A percentile compares a stretch with the other conserved stretches of the same genome.
Conservation (phyloP, 2,113 vertebrate species). For the Neopipo cinnamomea region DNA sequence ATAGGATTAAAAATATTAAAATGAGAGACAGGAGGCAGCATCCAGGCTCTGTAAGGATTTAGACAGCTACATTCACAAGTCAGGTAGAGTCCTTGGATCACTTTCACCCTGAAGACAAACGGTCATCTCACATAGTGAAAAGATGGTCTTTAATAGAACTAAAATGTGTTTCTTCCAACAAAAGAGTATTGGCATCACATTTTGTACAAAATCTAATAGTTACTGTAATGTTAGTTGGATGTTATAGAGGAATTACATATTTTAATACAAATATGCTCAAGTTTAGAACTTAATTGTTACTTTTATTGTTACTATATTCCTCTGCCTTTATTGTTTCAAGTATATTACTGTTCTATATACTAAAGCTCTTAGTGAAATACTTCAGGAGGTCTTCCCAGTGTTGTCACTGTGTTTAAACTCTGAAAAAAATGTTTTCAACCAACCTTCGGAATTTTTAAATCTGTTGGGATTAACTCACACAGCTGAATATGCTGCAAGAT, state of each 20-base stretch:
- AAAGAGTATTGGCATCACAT: background rate
- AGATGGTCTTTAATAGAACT: background rate
- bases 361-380: background rate
- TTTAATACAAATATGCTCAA: background rate
- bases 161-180: background rate
- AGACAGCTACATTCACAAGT: background rate
- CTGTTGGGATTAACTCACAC: background rate
- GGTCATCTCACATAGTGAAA: background rate
- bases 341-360: background rate
- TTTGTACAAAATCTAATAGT: background rate
- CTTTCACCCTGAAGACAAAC: background rate
- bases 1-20: background rate
- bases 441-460: background rate
- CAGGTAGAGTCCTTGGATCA: background rate
- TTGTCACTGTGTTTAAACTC: background rate
- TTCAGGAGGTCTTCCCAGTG: background rate
- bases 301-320: background rate
- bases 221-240: background rate
- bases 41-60: background rate
- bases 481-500: background rate
- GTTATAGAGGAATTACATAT: background rate
- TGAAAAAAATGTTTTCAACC: background rate
- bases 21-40: background rate
- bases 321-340: background rate
- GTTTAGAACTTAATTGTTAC: background rate